Conservation (phyloP, 1,140 invertebrate species). For the Rhagoletis pomonella region DNA sequence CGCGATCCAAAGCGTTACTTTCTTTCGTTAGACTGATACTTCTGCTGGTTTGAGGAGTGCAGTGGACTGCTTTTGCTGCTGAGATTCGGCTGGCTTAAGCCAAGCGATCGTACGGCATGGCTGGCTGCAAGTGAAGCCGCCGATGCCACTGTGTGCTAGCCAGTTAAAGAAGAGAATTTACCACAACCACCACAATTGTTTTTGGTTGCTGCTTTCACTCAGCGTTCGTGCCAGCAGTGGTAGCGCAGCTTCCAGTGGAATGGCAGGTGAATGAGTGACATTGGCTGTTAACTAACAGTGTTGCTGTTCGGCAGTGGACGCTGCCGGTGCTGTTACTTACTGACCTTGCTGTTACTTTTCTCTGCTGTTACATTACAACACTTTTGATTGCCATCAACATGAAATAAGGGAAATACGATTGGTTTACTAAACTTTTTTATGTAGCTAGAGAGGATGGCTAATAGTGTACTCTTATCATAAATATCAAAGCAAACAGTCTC, state of each 20-base stretch:
- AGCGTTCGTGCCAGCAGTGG: neutral
- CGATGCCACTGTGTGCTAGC: neutral
- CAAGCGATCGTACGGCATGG: neutral
- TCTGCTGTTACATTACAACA: constrained; percentile 16
- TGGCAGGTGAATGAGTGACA: constrained; percentile 6
- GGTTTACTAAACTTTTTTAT: too few species aligned
- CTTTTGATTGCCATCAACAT: constrained; percentile 5
- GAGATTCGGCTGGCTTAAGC: constrained; percentile 24
- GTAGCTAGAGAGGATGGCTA: too few species aligned
- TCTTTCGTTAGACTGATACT: constrained; percentile 71
- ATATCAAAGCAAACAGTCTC: too few species aligned
- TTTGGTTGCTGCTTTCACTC: constrained; percentile 30
- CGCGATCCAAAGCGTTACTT: constrained; percentile 69
- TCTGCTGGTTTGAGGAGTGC: constrained; percentile 45
- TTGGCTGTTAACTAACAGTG: constrained; percentile 1
- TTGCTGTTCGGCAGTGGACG: neutral
- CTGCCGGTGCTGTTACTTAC: neutral
- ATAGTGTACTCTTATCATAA: too few species aligned
- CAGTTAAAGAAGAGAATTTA: constrained; percentile 20
- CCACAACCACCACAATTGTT: neutral
- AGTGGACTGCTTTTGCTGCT: constrained; percentile 55
- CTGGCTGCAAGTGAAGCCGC: neutral
- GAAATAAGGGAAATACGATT: neutral
- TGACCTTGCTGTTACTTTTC: constrained; percentile 44
- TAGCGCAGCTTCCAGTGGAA: constrained; percentile 28